Conservation (phyloP, 2,113 vertebrate genomes). For the Bambusicola thoracicus region DNA sequence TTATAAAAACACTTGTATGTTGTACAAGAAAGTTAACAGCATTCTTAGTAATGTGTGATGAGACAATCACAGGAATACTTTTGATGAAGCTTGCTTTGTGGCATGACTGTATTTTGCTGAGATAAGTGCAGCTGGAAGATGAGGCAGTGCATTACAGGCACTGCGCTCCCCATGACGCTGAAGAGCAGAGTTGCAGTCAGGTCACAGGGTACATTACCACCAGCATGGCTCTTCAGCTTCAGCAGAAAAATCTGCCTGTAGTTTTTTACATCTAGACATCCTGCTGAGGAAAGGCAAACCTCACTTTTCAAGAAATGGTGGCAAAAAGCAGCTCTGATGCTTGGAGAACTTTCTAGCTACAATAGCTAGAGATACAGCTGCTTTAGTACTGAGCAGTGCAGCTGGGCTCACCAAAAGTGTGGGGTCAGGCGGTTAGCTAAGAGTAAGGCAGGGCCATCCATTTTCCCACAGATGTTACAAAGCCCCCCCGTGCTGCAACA, state of each 20-base stretch:
- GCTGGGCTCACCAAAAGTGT: fast-evolving
- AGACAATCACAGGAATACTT: background rate
- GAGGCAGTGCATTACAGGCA: background rate
- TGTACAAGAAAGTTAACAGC: background rate
- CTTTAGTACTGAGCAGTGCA: background rate
- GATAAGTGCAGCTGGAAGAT: background rate
- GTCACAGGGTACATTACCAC: background rate
- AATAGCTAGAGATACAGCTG: background rate
- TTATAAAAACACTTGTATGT: background rate
- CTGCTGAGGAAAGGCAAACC: background rate
- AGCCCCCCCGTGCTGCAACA: background rate
- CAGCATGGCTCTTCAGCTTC: background rate
- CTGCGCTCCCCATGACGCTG: fast-evolving
- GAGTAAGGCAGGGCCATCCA: background rate
- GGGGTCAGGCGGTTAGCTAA: background rate
- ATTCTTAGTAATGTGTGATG: background rate
- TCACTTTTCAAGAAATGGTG: background rate
- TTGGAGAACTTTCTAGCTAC: background rate
- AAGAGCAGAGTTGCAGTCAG: background rate
- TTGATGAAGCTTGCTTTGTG: background rate
- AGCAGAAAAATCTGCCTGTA: background rate
- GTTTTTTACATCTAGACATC: background rate
- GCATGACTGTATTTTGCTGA: background rate
- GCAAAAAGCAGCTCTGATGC: background rate
- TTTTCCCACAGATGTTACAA: background rate